Conservation (phyloP, 2,797 vertebrate species). For the Pseudomugil gertrudae region DNA sequence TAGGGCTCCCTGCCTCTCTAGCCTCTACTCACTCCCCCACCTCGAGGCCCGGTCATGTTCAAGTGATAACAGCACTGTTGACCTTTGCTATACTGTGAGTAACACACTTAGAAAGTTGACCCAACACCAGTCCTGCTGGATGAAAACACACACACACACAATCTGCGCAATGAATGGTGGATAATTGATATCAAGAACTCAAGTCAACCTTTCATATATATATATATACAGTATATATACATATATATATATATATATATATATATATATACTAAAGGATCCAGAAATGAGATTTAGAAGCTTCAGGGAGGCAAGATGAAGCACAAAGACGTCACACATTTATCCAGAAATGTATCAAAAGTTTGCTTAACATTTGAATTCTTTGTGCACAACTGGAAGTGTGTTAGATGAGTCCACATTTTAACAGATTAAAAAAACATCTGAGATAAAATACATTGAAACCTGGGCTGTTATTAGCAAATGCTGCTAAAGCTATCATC, state of each 20-base stretch:
- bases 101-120: conserved; percentile 63
- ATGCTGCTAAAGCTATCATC: not conserved
- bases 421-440: not conserved
- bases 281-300: no score
- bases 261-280: no score
- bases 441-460: not conserved
- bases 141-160: conserved; percentile 28
- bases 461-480: not conserved
- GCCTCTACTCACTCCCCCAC: conserved; percentile 60
- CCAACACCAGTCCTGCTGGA: conserved; percentile 47
- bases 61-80: conserved; percentile 74
- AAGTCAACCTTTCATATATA: no score
- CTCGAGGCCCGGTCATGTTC: conserved; percentile 63
- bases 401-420: not conserved
- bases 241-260: no score
- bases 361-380: no score
- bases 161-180: conserved; percentile 1
- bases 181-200: not conserved
- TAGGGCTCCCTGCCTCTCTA: conserved; percentile 8
- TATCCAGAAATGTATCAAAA: not conserved
- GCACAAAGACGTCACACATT: no score
- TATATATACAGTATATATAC: no score
- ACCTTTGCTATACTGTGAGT: conserved; percentile 74
- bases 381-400: not conserved
- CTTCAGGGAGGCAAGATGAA: no score